These are phyloP conservation scores for Mycalesis mineus DNA, from an alignment of 2,888 invertebrate genomes.

Conservation along the genomic window DNA sequence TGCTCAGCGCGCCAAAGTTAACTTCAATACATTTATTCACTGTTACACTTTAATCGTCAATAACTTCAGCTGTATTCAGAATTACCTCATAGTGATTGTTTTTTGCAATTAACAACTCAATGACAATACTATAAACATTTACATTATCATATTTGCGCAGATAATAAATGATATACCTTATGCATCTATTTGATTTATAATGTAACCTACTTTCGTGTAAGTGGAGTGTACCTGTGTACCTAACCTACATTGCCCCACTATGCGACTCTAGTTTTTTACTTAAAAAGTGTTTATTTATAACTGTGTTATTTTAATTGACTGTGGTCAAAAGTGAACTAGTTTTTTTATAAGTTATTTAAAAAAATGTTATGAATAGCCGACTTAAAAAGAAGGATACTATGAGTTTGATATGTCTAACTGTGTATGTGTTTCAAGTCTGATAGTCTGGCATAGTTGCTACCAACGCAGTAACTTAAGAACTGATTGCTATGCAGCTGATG, in stretches of 20 bases:
- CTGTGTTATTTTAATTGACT: no score
- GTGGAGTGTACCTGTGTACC: constrained; percentile 18
- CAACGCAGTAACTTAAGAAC: no score
- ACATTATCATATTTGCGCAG: constrained; percentile 19
- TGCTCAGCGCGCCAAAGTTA: no score
- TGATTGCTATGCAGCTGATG: no score
- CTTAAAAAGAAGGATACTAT: no score
- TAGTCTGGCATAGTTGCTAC: no score
- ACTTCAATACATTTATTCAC: background rate
- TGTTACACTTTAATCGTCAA: background rate
- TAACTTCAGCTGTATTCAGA: background rate
- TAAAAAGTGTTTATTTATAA: background rate
- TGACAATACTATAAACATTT: constrained; percentile 8
- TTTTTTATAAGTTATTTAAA: no score
- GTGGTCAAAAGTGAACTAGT: no score
- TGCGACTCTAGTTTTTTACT: background rate
- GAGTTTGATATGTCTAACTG: no score
- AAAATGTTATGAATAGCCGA: no score
- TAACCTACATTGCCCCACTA: constrained; percentile 4
- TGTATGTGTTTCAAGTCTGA: no score
- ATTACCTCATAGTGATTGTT: constrained; percentile 5
- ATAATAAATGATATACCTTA: constrained; percentile 28
- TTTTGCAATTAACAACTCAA: constrained; percentile 5
- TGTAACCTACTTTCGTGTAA: constrained; percentile 38
- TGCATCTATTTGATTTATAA: constrained; percentile 28